Evolutionary conservation across 2,113 vertebrate species (phyloP), one percentile per base, ranked within the genome.

Genomic region (Oreotrochilus melanogaster): DNA sequence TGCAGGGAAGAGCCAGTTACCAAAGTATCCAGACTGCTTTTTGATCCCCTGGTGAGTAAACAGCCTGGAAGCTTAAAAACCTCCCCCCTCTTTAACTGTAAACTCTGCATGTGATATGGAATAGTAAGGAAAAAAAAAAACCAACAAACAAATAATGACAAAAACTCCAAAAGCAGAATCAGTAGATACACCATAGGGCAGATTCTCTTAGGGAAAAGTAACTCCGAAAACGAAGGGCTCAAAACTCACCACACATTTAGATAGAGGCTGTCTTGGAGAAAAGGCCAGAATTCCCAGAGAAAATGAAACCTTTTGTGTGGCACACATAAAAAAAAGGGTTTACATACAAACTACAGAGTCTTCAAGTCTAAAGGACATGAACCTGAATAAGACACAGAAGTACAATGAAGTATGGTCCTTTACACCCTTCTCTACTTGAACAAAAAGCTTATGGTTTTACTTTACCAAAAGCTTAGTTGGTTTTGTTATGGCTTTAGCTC

Each of bases 201-300:
- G 22, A 54, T 70, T 73, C 14, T 54, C 17, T 58, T 27, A 35
- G 4, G 45, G 18, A 65, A 84, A 57, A 57, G 2, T 82, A 24
- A n/a, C 53, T 72, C 27, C 45, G 53, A 48, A 35, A 79, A 57
- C 16, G 28, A 91, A 91, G 22, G 10, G 18, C 33, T 47, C 73
- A 78, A 92, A 86, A 61, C 11, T 19, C 15, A 31, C 12, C 51
- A 66, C 11, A 17, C 4, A n/a, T 54, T 39, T 70, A 60, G 62
- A n/a, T 4, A 57, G 35, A 54, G 0, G 2, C 10, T n/a, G 25
- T 33, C 1, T 2, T 4, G 2, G 9, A 76, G 8, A 2, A 5
- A 51, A 93, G 16, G 42, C 9, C 25, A 74, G 31, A 74, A 62
- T 67, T 67, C 21, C 22, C 18, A 27, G 9, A 5, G 37, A 78